Conservation (phyloP, 2,888 invertebrate genomes). For the Falcaria lacertinaria region DNA sequence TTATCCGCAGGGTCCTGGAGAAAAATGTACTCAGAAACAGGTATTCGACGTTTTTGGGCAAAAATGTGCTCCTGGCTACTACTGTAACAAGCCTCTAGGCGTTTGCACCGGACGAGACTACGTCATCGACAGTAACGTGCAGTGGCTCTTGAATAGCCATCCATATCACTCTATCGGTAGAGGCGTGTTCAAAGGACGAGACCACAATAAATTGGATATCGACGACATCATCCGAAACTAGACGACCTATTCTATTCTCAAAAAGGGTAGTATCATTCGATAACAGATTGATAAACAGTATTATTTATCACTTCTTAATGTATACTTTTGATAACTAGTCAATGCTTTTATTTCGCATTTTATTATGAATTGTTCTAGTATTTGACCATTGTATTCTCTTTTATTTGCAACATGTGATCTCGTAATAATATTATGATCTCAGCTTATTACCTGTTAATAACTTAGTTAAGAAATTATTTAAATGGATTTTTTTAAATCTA, state of each 20-base stretch:
- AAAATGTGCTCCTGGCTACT: slow-evolving; percentile 57
- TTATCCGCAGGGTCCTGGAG: slow-evolving; percentile 55
- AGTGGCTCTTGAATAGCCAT: slow-evolving; percentile 29
- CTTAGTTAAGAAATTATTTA: too few relatives aligned
- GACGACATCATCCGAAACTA: slow-evolving; percentile 13
- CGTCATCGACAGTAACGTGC: slow-evolving; percentile 37
- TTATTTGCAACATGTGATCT: too few relatives aligned
- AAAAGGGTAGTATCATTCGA: too few relatives aligned
- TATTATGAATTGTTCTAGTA: too few relatives aligned
- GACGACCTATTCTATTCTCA: not conserved
- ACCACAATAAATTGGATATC: slow-evolving; percentile 14
- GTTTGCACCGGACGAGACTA: slow-evolving; percentile 49
- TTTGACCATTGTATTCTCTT: too few relatives aligned
- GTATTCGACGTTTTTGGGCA: slow-evolving; percentile 50
- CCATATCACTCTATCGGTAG: slow-evolving; percentile 33
- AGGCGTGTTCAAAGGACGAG: slow-evolving; percentile 12
- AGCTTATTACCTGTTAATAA: too few relatives aligned
- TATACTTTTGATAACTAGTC: too few relatives aligned
- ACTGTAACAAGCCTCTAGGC: slow-evolving; percentile 49
- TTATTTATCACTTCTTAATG: too few relatives aligned
- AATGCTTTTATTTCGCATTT: too few relatives aligned
- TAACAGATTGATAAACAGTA: too few relatives aligned
- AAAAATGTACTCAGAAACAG: slow-evolving; percentile 62
- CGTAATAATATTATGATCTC: too few relatives aligned
- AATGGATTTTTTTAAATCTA: too few relatives aligned